Evolutionary conservation across 2,797 vertebrate genomes (phyloP), one percentile per base, ranked within the genome.

Genomic region (Gymnoscopelus microlampas): DNA sequence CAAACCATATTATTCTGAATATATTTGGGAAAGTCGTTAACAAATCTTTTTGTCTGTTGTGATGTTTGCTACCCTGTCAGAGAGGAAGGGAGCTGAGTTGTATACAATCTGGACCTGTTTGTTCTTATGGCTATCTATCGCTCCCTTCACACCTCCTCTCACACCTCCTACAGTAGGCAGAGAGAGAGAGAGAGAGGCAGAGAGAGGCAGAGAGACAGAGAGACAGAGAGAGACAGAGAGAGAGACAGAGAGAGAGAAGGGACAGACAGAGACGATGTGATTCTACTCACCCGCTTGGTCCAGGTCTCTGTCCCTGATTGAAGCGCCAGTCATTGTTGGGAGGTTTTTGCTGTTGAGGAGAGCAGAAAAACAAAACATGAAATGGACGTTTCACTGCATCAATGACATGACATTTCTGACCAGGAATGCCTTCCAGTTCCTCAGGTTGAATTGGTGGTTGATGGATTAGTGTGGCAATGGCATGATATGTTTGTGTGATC

Each of bases 321-420:
- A 99, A 98, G 80, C 96, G 97, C 98, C 98, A 99, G 87, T 99
- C 98, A 69, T 96, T 95, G 88, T 97, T 96, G 71, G 98, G 96
- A n/a, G 97, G 97, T 87, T 96, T 97, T 96, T 99, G 97, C 97
- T 99, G 96, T 44, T 83, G 88, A 92, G 85, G 47, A 90, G 50
- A 84, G 62, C 70, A 88, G 48, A 88, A 71, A 9, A 54, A 81
- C 13, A 68, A 24, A 66, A 67, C 51, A 76, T 93, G 59, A 92
- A 86, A 79, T 29, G 1, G 8, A 7, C 24, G 73, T 73, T 81
- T 68, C 24, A 65, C 1, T 48, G 6, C 62, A 68, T 58, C 53
- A 66, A 26, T 54, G 68, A 72, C 3, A 12, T 26, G 19, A 23
- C 0, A 8, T 58, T 61, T 78, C 15, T 15, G 32, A 51, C 49